A percentile compares a stretch with the other conserved stretches of the same genome.
Conservation (phyloP, 2,113 vertebrate genomes). For the Gyps fulvus region DNA sequence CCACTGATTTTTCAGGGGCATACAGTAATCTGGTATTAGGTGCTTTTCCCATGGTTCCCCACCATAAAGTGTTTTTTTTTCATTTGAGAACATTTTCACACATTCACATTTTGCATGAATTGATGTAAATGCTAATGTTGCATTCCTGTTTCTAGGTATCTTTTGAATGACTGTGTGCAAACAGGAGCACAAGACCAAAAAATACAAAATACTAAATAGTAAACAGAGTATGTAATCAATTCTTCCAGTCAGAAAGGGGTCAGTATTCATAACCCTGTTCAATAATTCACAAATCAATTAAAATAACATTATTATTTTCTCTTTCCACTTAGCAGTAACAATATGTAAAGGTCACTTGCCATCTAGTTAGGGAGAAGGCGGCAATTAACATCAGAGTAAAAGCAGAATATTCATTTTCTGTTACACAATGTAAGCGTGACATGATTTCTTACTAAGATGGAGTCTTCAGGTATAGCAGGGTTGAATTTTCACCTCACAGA, state of each 20-base stretch:
- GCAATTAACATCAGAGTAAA: constrained; percentile 68
- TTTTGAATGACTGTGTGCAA: neutral
- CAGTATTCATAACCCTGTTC: constrained; percentile 58
- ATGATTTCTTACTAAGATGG: constrained; percentile 35
- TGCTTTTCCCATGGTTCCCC: neutral
- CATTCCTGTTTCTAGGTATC: neutral
- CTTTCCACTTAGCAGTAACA: constrained; percentile 69
- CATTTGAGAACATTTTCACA: neutral
- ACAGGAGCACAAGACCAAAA: neutral
- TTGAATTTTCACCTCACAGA: neutral
- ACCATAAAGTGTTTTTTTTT: neutral
- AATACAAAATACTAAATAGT: neutral
- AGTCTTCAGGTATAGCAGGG: constrained; percentile 14
- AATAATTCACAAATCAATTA: constrained; percentile 83
- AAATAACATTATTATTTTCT: constrained; percentile 76
- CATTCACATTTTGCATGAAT: neutral
- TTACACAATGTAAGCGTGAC: constrained; percentile 39
- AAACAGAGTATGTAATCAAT: constrained; percentile 44
- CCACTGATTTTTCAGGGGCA: neutral
- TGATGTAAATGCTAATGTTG: neutral
- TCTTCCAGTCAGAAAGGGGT: constrained; percentile 45
- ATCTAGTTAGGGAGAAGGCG: constrained; percentile 51
- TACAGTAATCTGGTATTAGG: neutral
- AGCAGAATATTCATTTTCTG: constrained; percentile 59
- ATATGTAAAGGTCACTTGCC: constrained; percentile 77